phyloP scores from a whole-genome alignment of 2,797 vertebrate genomes.

The Sandelia bainsii region DNA sequence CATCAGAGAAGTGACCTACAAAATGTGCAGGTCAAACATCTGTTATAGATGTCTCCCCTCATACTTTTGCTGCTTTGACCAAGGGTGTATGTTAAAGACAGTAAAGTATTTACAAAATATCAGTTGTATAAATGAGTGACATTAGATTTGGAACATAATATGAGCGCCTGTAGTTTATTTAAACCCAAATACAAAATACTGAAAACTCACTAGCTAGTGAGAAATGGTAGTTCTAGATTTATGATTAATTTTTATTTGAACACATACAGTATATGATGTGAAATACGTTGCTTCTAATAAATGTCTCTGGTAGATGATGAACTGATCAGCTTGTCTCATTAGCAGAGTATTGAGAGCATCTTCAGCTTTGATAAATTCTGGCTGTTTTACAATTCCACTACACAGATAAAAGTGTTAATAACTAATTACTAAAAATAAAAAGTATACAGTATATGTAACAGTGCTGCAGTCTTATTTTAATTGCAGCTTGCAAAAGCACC shows the following conservation, averaged over 20 bases:
- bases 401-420: too few species aligned
- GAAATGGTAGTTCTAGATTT: too few species aligned
- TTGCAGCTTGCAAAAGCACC: too few species aligned
- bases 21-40: slow-evolving; percentile 38
- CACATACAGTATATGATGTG: neutral
- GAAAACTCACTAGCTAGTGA: too few species aligned
- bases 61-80: neutral
- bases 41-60: slow-evolving; percentile 18
- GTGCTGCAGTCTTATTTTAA: too few species aligned
- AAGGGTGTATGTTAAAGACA: neutral
- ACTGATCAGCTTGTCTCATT: too few species aligned
- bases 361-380: neutral
- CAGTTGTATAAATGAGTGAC: too few species aligned
- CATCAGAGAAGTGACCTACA: slow-evolving; percentile 18
- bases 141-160: neutral
- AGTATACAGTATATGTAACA: too few species aligned
- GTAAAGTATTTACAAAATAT: neutral
- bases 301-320: too few species aligned
- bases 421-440: too few species aligned
- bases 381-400: too few species aligned
- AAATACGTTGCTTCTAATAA: neutral
- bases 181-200: neutral
- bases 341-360: neutral
- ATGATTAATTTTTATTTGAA: too few species aligned
- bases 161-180: slow-evolving; percentile 12